These are phyloP conservation scores for Cryptus viduatorius DNA, from an alignment of 2,888 invertebrate species.

Conservation along the genomic window DNA sequence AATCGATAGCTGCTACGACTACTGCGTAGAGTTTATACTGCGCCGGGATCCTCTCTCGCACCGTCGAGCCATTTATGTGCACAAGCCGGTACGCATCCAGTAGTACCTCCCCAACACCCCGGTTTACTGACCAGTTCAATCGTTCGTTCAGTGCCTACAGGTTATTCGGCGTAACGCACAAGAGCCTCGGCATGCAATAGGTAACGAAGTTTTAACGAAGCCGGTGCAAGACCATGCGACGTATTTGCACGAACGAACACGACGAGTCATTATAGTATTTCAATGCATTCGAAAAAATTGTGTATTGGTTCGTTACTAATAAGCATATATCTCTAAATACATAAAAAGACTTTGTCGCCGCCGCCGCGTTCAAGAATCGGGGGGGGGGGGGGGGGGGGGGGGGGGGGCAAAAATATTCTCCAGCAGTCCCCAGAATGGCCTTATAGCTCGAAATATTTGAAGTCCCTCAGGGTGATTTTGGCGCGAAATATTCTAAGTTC, in stretches of 20 bases:
- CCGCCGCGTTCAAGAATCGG: too few relatives aligned
- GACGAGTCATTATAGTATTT: slow-evolving; percentile 33
- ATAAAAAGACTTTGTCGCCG: too few relatives aligned
- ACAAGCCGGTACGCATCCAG: slow-evolving; percentile 41
- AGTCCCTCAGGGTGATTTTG: too few relatives aligned
- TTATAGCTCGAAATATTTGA: too few relatives aligned
- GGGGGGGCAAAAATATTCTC: too few relatives aligned
- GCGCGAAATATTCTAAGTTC: too few relatives aligned
- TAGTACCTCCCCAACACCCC: slow-evolving; percentile 29
- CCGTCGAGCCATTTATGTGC: slow-evolving; percentile 68
- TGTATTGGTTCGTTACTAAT: background rate
- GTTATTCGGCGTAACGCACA: slow-evolving; percentile 55
- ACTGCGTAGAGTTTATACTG: slow-evolving; percentile 25
- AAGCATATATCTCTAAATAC: too few relatives aligned
- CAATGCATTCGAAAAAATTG: background rate
- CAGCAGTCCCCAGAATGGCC: too few relatives aligned
- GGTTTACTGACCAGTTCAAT: slow-evolving; percentile 28
- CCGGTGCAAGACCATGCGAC: slow-evolving; percentile 33
- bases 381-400: too few relatives aligned
- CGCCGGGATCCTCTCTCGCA: slow-evolving; percentile 59
- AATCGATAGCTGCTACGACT: slow-evolving; percentile 63
- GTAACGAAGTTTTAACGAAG: slow-evolving; percentile 67
- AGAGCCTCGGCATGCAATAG: slow-evolving; percentile 28
- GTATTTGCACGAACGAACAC: background rate
- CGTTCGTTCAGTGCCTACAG: slow-evolving; percentile 32